Base-by-base conservation (phyloP, 2,113 vertebrate genomes). In the Antigone vipio region DNA sequence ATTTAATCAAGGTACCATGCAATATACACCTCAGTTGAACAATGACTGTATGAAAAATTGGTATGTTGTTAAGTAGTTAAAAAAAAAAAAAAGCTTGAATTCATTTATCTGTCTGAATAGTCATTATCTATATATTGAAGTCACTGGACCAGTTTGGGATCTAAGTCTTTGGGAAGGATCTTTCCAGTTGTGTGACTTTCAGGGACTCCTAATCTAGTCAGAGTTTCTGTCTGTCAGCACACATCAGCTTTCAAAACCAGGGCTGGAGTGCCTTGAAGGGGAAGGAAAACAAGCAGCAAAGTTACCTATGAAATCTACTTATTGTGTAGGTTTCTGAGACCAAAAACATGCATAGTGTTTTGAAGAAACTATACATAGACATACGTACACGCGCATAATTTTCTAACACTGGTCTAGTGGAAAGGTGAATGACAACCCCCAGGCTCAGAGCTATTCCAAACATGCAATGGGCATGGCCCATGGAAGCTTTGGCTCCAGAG, bases 391-490 rank as follows among this genome's bases (percentile, higher is more conserved):
- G 32, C 2, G 9, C 7, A 23, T 5, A 21, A 27, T 45, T 69
- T 85, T 92, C 75, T 60, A 56, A 60, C 34, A 42, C 21, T 16
- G 15, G 6, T 40, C 22, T 11, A 64, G 38, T 16, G 20, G 62
- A 62, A 91, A 83, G 16, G 3, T 19, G 40, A 91, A 62, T 1
- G 0, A 64, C 88, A 80, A 35, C 4, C 11, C 12, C 9, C 40
- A 55, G 18, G 16, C 23, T 66, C 59, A 62, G 26, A 21, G 1
- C 19, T 62, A 29, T 58, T 64, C 45, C 76, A 49, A 40, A 20
- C 17, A 64, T 2, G 35, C 15, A 42, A 12, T 1, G 2, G 15
- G 15, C n/a, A 11, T 1, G 1, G 9, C 8, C 71, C 90, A 49
- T 49, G 35, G 67, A 90, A 94, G 62, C 17, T 42, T 22, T 60